These are phyloP conservation scores for Eciton burchellii DNA, from an alignment of 1,140 invertebrate genomes.

Conservation along the genomic window DNA sequence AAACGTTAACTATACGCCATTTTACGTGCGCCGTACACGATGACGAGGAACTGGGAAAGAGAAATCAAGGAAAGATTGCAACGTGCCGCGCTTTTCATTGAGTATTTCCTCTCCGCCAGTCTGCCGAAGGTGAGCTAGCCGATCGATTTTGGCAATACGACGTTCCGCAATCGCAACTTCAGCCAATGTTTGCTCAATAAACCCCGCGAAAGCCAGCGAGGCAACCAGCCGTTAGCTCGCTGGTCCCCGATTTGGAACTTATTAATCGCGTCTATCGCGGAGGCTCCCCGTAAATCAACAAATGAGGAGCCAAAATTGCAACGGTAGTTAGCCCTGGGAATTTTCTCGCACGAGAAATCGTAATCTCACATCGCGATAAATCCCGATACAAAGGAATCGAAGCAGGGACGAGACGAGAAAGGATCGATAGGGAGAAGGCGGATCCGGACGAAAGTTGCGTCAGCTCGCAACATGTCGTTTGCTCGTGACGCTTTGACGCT, in stretches of 20 bases:
- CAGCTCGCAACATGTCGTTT: slow-evolving; percentile 23
- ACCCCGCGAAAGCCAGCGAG: slow-evolving; percentile 58
- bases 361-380: neutral
- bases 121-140: slow-evolving; percentile 8
- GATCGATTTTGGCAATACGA: slow-evolving; percentile 64
- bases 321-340: neutral
- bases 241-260: slow-evolving; percentile 61
- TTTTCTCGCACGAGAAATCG: neutral
- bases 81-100: neutral
- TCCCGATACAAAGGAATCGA: neutral
- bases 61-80: neutral
- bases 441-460: slow-evolving; percentile 12
- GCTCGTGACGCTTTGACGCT: slow-evolving; percentile 42
- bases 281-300: slow-evolving; percentile 27
- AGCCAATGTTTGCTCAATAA: slow-evolving; percentile 72
- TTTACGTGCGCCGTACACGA: neutral
- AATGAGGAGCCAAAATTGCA: slow-evolving; percentile 40
- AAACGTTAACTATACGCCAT: neutral
- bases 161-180: slow-evolving; percentile 54
- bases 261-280: slow-evolving; percentile 64
- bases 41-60: neutral
- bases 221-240: slow-evolving; percentile 59
- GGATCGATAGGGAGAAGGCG: slow-evolving; percentile 28
- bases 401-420: neutral
- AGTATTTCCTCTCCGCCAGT: slow-evolving; percentile 23